Base-by-base conservation (phyloP, 2,113 vertebrate species). In the Ardeotis arabs region DNA sequence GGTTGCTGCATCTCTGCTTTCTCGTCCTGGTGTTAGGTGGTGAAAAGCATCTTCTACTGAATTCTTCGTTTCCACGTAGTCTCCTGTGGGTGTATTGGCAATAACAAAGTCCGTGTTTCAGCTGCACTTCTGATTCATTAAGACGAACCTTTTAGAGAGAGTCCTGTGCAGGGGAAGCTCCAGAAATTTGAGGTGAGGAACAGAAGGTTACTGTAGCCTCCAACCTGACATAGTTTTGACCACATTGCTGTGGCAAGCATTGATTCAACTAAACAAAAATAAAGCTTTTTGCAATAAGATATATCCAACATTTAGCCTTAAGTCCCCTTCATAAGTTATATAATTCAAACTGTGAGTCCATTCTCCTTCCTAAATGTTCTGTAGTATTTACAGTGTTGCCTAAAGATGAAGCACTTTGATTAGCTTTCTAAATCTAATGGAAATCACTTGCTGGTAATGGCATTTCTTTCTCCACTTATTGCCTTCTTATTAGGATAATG, bases 241-340 rank as follows among this genome's bases (percentile, higher is more conserved):
- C 89, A 91, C 92, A 56, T 69, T 79, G 24, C 79, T 95, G 85
- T 92, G 85, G 81, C 67, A 80, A 89, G 52, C 64, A 89, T 94
- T 83, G 82, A 90, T 84, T 94, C 76, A 88, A 92, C 90, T 74
- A 82, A 78, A 75, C 95, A 91, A 85, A 83, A 96, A 93, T 62
- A 91, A 90, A 93, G 91, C 96, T 96, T 97, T 97, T 89, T 95
- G 97, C 98, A 98, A 98, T 98, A 98, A 98, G 95, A 82, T 93
- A 81, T 87, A 95, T 85, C 89, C 92, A 97, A 96, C 79, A 90
- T 97, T 97, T 97, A 96, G 98, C 98, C 98, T 98, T 98, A 98
- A 98, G 97, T 97, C 96, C 96, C 93, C 78, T 92, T 96, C 84
- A 55, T 97, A 95, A 98, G 82, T 95, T 97, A 96, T 90, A 94